A percentile compares a stretch with the other conserved stretches of the same genome.
Conservation (phyloP, 2,113 vertebrate genomes). For the Hippocampus comes region DNA sequence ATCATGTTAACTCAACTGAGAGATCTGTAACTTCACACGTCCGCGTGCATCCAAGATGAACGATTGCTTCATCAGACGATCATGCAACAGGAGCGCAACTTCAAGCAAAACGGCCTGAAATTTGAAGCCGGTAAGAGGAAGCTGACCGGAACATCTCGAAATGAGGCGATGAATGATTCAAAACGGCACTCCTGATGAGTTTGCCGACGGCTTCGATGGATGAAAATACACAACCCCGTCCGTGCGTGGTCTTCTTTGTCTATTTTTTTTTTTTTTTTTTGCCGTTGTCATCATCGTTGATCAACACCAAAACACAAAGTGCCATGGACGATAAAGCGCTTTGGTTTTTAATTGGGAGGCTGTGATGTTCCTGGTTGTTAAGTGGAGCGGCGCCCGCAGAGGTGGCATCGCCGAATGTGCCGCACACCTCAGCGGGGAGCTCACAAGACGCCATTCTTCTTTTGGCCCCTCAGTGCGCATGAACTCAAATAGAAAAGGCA, state of each 20-base stretch:
- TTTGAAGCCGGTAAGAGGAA: neutral
- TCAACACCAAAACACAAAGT: slow-evolving; percentile 4
- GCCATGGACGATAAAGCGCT: neutral
- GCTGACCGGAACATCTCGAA: slow-evolving; percentile 1
- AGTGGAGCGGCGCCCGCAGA: neutral
- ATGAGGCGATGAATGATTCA: slow-evolving; percentile 10
- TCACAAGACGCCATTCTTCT: slow-evolving; percentile 14
- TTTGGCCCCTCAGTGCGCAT: slow-evolving; percentile 15
- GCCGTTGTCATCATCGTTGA: neutral
- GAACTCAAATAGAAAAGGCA: slow-evolving; percentile 16
- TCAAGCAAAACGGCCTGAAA: neutral
- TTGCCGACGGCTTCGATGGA: slow-evolving; percentile 12
- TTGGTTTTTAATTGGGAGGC: slow-evolving; percentile 20
- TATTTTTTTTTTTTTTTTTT: neutral
- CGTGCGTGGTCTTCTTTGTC: neutral
- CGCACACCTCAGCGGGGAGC: slow-evolving; percentile 11
- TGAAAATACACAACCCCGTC: slow-evolving; percentile 9
- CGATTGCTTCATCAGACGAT: neutral
- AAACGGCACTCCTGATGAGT: neutral
- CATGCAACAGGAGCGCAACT: neutral
- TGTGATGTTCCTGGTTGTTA: neutral
- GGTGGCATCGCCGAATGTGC: slow-evolving; percentile 1
- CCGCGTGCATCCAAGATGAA: slow-evolving; percentile 1
- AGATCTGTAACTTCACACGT: neutral
- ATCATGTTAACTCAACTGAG: neutral